phyloP scores from a whole-genome alignment of 1,140 invertebrate genomes.

The Cecropterus lyciades region DNA sequence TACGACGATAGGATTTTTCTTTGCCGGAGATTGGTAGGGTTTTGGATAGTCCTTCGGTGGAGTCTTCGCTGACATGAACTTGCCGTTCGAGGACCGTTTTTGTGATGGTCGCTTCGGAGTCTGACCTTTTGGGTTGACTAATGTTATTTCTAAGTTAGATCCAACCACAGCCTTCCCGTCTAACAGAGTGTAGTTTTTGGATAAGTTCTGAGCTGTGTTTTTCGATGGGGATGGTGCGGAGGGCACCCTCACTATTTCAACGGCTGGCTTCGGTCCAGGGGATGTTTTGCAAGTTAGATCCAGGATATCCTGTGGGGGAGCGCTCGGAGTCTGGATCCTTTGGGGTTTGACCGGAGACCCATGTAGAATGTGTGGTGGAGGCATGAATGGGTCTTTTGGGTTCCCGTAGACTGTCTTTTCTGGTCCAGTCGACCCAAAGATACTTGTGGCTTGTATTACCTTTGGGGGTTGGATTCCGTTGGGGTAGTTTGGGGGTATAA shows the following conservation, averaged over 20 bases:
- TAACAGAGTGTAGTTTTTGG: slow-evolving; percentile 68
- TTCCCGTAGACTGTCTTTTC: slow-evolving; percentile 89
- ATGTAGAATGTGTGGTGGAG: slow-evolving; percentile 76
- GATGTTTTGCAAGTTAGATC: slow-evolving; percentile 80
- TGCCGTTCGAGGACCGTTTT: slow-evolving; percentile 74
- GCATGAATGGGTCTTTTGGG: slow-evolving; percentile 87
- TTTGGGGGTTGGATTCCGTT: slow-evolving; percentile 81
- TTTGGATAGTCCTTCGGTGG: slow-evolving; percentile 63
- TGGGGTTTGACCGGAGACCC: slow-evolving; percentile 64
- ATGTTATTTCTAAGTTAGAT: slow-evolving; percentile 86
- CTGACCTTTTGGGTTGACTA: slow-evolving; percentile 80
- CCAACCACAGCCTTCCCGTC: slow-evolving; percentile 77
- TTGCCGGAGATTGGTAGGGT: slow-evolving; percentile 45
- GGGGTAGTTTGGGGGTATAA: slow-evolving; percentile 55
- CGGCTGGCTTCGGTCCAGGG: slow-evolving; percentile 67
- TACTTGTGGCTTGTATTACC: slow-evolving; percentile 87
- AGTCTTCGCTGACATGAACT: slow-evolving; percentile 74
- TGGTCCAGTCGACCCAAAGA: slow-evolving; percentile 85
- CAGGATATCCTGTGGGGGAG: slow-evolving; percentile 74
- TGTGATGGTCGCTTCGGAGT: slow-evolving; percentile 62
- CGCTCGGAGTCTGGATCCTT: slow-evolving; percentile 39
- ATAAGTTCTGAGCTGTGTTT: slow-evolving; percentile 64
- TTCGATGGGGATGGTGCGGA: slow-evolving; percentile 50
- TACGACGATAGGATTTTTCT: slow-evolving; percentile 59
- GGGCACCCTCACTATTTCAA: slow-evolving; percentile 81